Evolutionary conservation across 1,140 invertebrate species (phyloP).

Genomic region (Oscheius sp.): DNA sequence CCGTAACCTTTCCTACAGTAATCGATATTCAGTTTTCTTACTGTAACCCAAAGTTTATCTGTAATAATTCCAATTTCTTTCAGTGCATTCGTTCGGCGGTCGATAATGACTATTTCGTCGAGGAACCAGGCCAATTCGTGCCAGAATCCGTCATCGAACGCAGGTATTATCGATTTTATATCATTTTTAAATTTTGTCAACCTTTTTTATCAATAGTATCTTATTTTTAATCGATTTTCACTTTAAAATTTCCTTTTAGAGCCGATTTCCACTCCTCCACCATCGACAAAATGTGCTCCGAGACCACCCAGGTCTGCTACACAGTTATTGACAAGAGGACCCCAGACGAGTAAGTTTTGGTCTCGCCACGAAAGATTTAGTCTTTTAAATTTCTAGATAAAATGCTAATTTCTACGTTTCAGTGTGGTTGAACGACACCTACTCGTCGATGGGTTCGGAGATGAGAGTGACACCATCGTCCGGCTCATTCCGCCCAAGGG

Average conservation of each 20-base stretch:
- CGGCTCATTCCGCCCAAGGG: background rate
- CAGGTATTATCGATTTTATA: background rate
- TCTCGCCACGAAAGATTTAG: too few relatives aligned
- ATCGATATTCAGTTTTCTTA: too few relatives aligned
- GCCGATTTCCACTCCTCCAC: background rate
- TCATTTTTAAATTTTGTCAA: too few relatives aligned
- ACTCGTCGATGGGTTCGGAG: background rate
- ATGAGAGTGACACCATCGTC: constrained; percentile 14
- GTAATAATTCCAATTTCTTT: background rate
- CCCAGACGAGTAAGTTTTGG: background rate
- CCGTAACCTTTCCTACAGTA: too few relatives aligned
- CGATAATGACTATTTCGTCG: background rate
- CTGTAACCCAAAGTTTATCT: too few relatives aligned
- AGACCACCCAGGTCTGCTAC: background rate
- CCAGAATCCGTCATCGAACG: background rate
- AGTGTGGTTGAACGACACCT: background rate
- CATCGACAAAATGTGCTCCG: background rate
- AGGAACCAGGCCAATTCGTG: background rate
- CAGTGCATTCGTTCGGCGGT: background rate
- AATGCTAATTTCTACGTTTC: background rate
- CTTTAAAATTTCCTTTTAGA: background rate
- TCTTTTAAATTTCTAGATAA: too few relatives aligned
- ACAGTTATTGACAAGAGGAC: background rate
- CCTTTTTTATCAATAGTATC: too few relatives aligned
- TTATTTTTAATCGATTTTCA: too few relatives aligned